Evolutionary conservation across 1,140 invertebrate species (phyloP).

Genomic region (Lordiphosa stackelbergi): DNA sequence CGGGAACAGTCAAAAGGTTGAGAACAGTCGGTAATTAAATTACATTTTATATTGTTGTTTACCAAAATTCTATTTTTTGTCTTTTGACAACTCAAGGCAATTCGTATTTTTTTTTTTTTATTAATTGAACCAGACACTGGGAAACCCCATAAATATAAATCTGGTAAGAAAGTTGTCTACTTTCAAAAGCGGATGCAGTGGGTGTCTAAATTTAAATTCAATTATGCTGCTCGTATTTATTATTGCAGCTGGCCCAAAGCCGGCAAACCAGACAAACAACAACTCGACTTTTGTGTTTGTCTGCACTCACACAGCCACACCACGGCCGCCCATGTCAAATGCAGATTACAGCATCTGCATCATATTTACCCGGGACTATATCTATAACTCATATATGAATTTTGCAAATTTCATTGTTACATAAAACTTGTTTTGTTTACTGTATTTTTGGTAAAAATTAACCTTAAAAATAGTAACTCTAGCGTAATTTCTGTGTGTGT

Average conservation of each 20-base stretch:
- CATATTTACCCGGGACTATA: too few species aligned
- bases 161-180: constrained; percentile 3
- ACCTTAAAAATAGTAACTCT: too few species aligned
- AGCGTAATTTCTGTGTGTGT: too few species aligned
- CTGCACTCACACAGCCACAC: constrained; percentile 3
- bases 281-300: constrained; percentile 13
- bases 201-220: constrained; percentile 67
- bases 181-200: constrained; percentile 44
- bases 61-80: constrained; percentile 18
- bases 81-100: constrained; percentile 25
- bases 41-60: constrained; percentile 56
- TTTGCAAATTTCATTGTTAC: too few species aligned
- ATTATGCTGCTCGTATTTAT: constrained; percentile 53
- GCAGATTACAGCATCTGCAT: too few species aligned
- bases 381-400: too few species aligned
- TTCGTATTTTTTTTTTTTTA: neutral
- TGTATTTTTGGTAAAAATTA: too few species aligned
- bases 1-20: constrained; percentile 26
- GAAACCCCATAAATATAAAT: constrained; percentile 3
- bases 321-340: neutral
- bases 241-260: constrained; percentile 64
- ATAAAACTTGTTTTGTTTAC: too few species aligned
- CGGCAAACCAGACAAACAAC: constrained; percentile 66
- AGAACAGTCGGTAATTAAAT: too few species aligned
- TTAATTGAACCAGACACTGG: neutral